Base-by-base conservation (phyloP, 2,888 invertebrate species). In the Taenaris catops region DNA sequence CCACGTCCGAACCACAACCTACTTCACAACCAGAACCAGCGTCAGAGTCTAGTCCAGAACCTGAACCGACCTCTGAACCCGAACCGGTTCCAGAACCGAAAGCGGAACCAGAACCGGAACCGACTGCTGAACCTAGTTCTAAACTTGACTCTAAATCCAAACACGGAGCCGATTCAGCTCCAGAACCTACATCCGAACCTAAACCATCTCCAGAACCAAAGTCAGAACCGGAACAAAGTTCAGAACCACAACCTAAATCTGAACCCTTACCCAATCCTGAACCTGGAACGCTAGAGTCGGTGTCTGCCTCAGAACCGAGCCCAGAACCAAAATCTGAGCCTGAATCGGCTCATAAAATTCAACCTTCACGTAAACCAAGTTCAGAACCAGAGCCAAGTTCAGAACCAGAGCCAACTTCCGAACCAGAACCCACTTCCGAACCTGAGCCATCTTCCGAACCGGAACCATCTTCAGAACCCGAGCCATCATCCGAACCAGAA, bases 301-400 rank as follows among this genome's bases (percentile, higher is more conserved):
- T n/a, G n/a, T n/a, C n/a, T n/a, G 79, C 88, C 60, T 76, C 88
- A 38, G 81, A 88, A 56, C 76, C n/a, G n/a, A n/a, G n/a, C n/a
- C n/a, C 86, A 0, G 69, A 72, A 48, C 75, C 88, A 0, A 32
- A 40, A 6, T 46, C 63, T 26, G 80, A 88, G 46, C 59, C 79
- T 4, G 59, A 64, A 49, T 53, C 60, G 0, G 51, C 63, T 35
- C 55, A 81, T 55, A 42, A 65, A n/a, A n/a, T n/a, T n/a, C n/a
- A n/a, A n/a, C n/a, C n/a, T n/a, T n/a, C n/a, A n/a, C n/a, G n/a
- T n/a, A n/a, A n/a, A 41, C 62, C 62, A 19, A 75, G 86, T 8
- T 57, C 68, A 37, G 43, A 51, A 48, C 67, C 76, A 0, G 62
- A 78, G 40, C 84, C 81, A 0, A 53, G 50, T 46, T 66, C 74